phyloP scores from a whole-genome alignment of 1,140 invertebrate species.

The Trialeurodes vaporariorum region DNA sequence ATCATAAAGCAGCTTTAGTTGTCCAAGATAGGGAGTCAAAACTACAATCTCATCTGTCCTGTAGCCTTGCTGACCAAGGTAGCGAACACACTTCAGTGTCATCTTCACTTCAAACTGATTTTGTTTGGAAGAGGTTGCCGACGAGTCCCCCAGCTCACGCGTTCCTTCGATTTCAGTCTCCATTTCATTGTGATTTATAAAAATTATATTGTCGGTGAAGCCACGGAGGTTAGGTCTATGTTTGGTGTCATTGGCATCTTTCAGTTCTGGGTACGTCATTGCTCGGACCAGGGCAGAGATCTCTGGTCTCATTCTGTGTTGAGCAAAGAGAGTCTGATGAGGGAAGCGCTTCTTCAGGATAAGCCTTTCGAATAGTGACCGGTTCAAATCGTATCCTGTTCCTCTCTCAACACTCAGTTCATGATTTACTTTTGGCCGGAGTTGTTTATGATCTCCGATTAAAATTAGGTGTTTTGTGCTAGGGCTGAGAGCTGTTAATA shows the following conservation, averaged over 20 bases:
- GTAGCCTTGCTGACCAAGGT: slow-evolving; percentile 47
- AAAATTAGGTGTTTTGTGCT: slow-evolving; percentile 65
- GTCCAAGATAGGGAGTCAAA: slow-evolving; percentile 50
- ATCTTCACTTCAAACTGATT: slow-evolving; percentile 43
- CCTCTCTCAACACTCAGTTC: slow-evolving; percentile 43
- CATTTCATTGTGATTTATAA: slow-evolving; percentile 41
- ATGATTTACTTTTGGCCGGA: slow-evolving; percentile 40
- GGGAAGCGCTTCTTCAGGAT: slow-evolving; percentile 46
- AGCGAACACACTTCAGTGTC: slow-evolving; percentile 41
- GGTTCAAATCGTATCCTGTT: slow-evolving; percentile 45
- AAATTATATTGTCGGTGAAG: slow-evolving; percentile 43
- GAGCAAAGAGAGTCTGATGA: slow-evolving; percentile 40
- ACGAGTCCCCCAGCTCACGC: not conserved
- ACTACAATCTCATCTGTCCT: slow-evolving; percentile 46
- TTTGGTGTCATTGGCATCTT: not conserved
- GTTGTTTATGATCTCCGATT: slow-evolving; percentile 66
- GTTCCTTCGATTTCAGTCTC: slow-evolving; percentile 29
- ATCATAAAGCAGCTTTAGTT: slow-evolving; percentile 16
- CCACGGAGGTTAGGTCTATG: slow-evolving; percentile 35
- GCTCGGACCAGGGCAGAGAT: slow-evolving; percentile 45
- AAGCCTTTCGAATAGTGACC: slow-evolving; percentile 56
- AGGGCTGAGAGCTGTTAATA: slow-evolving; percentile 52
- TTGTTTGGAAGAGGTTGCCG: not conserved
- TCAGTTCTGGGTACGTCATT: not conserved
- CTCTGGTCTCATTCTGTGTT: slow-evolving; percentile 54